A percentile compares a stretch with the other conserved stretches of the same genome.
phyloP scores from a whole-genome alignment of 2,113 vertebrate species.

The Pseudolaguvia tuberculata region DNA sequence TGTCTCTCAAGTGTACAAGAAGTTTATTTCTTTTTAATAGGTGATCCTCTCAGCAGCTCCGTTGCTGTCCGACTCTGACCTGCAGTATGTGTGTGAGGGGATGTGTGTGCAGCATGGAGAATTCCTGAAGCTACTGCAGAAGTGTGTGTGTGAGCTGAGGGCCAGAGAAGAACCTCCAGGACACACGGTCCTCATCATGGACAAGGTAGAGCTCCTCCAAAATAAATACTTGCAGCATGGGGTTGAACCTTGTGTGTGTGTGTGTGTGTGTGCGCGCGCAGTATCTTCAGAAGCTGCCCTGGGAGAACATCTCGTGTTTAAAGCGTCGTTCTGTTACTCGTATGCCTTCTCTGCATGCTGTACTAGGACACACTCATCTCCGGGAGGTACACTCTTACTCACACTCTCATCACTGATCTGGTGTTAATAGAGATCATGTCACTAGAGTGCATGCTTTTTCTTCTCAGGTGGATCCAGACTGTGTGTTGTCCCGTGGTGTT shows the following conservation, averaged over 20 bases:
- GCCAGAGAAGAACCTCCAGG: slow-evolving; percentile 33
- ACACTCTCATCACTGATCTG: background rate
- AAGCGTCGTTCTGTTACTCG: slow-evolving; percentile 71
- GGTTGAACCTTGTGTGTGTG: background rate
- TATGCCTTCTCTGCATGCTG: slow-evolving; percentile 80
- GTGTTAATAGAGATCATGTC: background rate
- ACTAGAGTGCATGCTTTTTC: background rate
- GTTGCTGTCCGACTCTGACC: slow-evolving; percentile 64
- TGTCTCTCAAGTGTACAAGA: background rate
- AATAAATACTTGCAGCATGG: no score
- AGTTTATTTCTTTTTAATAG: slow-evolving; percentile 51
- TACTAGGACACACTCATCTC: slow-evolving; percentile 73
- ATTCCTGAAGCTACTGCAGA: slow-evolving; percentile 66
- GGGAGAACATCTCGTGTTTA: slow-evolving; percentile 81
- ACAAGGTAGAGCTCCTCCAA: slow-evolving; percentile 70
- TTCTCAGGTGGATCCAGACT: slow-evolving; percentile 58
- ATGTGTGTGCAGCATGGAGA: slow-evolving; percentile 60
- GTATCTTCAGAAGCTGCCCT: slow-evolving; percentile 87
- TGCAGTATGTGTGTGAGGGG: slow-evolving; percentile 63
- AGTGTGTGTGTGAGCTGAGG: slow-evolving; percentile 55
- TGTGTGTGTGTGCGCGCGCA: slow-evolving; percentile 46
- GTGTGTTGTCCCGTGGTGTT: slow-evolving; percentile 72
- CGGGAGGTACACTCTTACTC: slow-evolving; percentile 66
- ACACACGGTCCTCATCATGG: slow-evolving; percentile 81
- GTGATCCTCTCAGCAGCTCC: slow-evolving; percentile 67